These are phyloP conservation scores for Ctenodactylus gundi DNA, from an alignment of 2,113 vertebrate species.

Conservation along the genomic window DNA sequence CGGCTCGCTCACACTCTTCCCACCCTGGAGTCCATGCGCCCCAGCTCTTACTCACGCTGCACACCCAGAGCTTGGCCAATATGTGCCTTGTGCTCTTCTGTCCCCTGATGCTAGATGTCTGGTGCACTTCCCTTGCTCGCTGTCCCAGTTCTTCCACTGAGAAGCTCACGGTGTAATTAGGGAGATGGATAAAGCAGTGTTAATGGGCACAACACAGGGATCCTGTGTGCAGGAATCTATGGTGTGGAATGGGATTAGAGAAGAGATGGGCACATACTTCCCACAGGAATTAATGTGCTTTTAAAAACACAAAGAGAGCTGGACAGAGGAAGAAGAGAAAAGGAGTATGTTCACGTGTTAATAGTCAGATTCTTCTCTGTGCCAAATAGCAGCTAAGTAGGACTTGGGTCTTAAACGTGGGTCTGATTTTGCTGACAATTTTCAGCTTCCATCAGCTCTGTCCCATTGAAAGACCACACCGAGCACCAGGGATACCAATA, in stretches of 20 bases:
- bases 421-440: not conserved
- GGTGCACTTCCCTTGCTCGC: not conserved
- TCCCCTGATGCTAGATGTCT: not conserved
- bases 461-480: not conserved
- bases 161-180: not conserved
- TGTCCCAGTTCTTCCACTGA: not conserved
- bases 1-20: not conserved
- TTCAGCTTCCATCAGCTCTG: not conserved
- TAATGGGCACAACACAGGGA: accelerated
- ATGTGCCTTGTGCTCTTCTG: not conserved
- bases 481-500: too few species aligned
- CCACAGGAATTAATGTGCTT: not conserved
- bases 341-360: not conserved
- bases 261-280: not conserved
- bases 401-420: not conserved
- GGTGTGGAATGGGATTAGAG: accelerated
- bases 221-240: not conserved
- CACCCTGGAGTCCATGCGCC: not conserved
- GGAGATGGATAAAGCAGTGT: not conserved
- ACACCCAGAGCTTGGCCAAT: not conserved
- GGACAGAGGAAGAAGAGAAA: not conserved
- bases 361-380: not conserved
- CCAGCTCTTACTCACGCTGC: not conserved
- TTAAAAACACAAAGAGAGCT: not conserved
- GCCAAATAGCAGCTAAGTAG: not conserved